Base-by-base conservation (phyloP, 2,888 invertebrate genomes). In the Torymus auratus region DNA sequence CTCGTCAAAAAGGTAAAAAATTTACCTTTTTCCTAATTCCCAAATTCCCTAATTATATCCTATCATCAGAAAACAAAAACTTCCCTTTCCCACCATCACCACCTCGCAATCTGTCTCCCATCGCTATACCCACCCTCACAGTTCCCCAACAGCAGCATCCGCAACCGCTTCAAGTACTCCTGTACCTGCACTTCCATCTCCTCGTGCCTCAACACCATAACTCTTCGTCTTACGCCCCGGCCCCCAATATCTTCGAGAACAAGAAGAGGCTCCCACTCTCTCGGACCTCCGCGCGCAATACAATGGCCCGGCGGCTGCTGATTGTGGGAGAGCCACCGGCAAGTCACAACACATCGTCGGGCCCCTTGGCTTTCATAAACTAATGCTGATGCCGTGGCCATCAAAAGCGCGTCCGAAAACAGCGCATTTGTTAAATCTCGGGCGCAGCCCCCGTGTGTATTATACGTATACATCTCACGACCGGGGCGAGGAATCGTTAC, bases 341-440 rank as follows among this genome's bases (percentile, higher is more conserved):
- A 87, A 89, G 90, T 89, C 89, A 89, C 88, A 89, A 88, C 89
- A 90, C 82, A 68, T 80, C 84, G 82, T 41, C 41, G 41, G 41
- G 7, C 7, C 41, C 41, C 41, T 41, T 41, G 41, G 83, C 83
- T 84, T 83, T 78, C 83, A 74, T 61, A 85, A 86, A 85, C 86
- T 87, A 87, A 86, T 86, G 86, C 86, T 84, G 85, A 85, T 85
- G 17, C 20, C 23, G 28, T 7, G 41, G 41, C 85, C 87, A 86
- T 87, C 87, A 87, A 86, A 87, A 83, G 84, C 76, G 20, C 83
- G 83, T 85, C 85, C 87, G 87, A 88, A 89, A 89, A 88, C 89
- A 87, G 85, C 86, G 85, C 90, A 90, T 90, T 90, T 89, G 87
- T 90, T 89, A 90, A 82, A 62, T 69, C 72, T 75, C 78, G 81